Percentiles rank a stretch among this genome's conserved stretches.
Conservation (phyloP, 2,888 invertebrate genomes). For the Micropterix aruncella region DNA sequence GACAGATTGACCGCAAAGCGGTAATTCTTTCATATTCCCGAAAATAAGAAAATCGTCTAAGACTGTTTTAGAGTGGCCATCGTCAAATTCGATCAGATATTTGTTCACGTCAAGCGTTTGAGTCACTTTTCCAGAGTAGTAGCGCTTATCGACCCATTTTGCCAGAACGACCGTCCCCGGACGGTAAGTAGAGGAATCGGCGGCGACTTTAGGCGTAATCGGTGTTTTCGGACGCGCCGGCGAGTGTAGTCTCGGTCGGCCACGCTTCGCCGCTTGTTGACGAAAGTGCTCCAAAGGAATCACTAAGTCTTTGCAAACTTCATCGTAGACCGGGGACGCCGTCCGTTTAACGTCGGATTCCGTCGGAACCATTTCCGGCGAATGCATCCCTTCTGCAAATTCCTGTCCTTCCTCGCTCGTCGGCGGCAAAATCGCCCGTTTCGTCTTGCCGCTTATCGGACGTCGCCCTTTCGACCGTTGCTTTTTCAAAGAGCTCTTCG, state of each 20-base stretch:
- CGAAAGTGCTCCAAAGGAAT: not conserved
- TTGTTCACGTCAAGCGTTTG: constrained; percentile 42
- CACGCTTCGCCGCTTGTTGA: not conserved
- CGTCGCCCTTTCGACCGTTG: constrained; percentile 29
- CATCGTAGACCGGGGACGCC: not conserved
- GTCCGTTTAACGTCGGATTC: constrained; percentile 18
- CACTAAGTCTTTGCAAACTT: not conserved
- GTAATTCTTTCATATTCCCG: constrained; percentile 33
- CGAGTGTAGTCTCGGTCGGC: constrained; percentile 22
- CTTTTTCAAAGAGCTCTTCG: constrained; percentile 38
- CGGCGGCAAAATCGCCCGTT: constrained; percentile 29
- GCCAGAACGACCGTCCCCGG: constrained; percentile 42
- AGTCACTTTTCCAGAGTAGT: constrained; percentile 47
- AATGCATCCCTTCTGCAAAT: constrained; percentile 31
- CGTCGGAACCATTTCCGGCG: constrained; percentile 33
- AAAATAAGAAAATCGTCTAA: constrained; percentile 47
- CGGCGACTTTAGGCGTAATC: constrained; percentile 22
- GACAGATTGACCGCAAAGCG: constrained; percentile 37
- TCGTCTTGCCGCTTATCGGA: constrained; percentile 29
- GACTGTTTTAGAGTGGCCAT: constrained; percentile 42
- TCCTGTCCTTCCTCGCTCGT: constrained; percentile 29
- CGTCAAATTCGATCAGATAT: constrained; percentile 48
- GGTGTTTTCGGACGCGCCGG: constrained; percentile 29
- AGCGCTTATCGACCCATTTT: constrained; percentile 53
- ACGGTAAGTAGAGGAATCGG: constrained; percentile 26